A percentile compares a stretch with the other conserved stretches of the same genome.
These are phyloP conservation scores for Archivesica marissinica DNA, from an alignment of 1,140 invertebrate genomes.

Conservation along the genomic window DNA sequence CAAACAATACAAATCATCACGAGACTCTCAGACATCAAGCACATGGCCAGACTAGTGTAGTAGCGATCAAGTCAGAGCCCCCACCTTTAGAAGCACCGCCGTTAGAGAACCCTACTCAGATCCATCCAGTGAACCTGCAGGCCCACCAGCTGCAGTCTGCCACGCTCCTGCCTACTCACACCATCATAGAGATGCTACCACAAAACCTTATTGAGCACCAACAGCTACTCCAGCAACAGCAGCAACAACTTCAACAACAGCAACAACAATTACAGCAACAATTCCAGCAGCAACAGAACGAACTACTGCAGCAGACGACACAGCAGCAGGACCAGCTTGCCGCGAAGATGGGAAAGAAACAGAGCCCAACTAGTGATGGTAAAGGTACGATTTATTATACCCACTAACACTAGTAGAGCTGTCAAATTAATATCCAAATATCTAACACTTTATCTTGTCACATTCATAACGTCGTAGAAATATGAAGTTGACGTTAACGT, in stretches of 20 bases:
- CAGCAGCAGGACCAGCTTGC: background rate
- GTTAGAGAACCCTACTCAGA: slow-evolving; percentile 41
- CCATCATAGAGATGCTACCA: slow-evolving; percentile 59
- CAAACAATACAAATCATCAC: background rate
- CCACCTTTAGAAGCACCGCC: slow-evolving; percentile 52
- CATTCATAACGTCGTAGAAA: no score
- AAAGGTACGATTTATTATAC: slow-evolving; percentile 35
- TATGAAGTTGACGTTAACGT: no score
- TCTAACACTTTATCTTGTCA: no score
- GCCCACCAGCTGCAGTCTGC: slow-evolving; percentile 50
- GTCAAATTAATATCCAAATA: no score
- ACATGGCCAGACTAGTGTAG: background rate
- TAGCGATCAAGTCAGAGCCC: slow-evolving; percentile 46
- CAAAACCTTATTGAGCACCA: slow-evolving; percentile 58
- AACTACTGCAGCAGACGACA: slow-evolving; percentile 34
- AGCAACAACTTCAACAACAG: slow-evolving; percentile 56
- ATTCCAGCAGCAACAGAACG: slow-evolving; percentile 14
- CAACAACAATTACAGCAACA: slow-evolving; percentile 51
- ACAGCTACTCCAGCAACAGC: slow-evolving; percentile 58
- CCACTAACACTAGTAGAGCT: background rate
- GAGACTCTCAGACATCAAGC: background rate
- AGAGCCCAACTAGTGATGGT: slow-evolving; percentile 10
- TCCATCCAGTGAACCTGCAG: slow-evolving; percentile 41
- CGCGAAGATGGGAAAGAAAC: slow-evolving; percentile 26
- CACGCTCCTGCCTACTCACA: slow-evolving; percentile 34